phyloP scores from a whole-genome alignment of 2,888 invertebrate genomes.

The Lycocerus yunnanus region DNA sequence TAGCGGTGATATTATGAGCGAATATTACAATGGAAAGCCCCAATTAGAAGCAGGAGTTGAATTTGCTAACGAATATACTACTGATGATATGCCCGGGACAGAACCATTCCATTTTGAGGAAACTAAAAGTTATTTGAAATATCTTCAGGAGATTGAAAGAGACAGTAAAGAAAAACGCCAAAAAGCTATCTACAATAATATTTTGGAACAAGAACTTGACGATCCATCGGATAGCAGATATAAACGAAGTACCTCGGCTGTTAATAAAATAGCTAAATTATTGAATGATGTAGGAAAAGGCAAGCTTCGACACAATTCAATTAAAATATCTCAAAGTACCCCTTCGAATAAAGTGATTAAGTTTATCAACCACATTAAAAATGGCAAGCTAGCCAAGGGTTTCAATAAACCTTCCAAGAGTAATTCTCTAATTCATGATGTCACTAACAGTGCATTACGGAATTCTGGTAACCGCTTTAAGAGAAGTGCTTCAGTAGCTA shows the following conservation, averaged over 20 bases:
- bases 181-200: neutral
- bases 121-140: neutral
- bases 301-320: neutral
- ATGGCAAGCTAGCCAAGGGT: neutral
- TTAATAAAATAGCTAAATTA: neutral
- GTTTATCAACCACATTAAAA: neutral
- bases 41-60: neutral
- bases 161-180: neutral
- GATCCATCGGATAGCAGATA: neutral
- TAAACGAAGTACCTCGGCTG: neutral
- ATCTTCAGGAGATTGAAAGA: neutral
- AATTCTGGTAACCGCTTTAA: neutral
- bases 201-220: neutral
- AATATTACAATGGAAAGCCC: neutral
- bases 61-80: neutral
- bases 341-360: neutral
- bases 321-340: neutral
- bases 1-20: neutral
- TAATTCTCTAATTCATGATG: neutral
- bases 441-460: neutral
- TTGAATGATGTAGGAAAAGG: neutral
- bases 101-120: neutral
- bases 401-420: neutral
- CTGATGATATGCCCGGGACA: neutral
- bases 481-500: neutral